Evolutionary conservation across 2,888 invertebrate species (phyloP).

Genomic region (Exocentrus adspersus): DNA sequence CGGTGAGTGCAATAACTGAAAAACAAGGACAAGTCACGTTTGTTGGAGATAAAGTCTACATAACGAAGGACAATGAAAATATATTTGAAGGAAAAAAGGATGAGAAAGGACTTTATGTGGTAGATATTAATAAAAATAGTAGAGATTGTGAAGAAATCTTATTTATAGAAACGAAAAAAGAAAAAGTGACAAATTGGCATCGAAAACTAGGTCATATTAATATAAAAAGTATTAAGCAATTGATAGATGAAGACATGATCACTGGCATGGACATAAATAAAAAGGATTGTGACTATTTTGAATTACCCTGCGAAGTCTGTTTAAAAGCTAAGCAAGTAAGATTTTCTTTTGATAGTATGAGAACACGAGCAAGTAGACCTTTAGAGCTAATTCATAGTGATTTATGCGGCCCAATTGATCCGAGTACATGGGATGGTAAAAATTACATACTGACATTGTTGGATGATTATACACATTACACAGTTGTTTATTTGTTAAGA

Average conservation of each 20-base stretch:
- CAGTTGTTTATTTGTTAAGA: constrained; percentile 48
- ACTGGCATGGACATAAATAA: background rate
- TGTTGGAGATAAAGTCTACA: constrained; percentile 35
- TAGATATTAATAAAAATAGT: background rate
- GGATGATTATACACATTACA: constrained; percentile 56
- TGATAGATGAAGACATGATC: background rate
- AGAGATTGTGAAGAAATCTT: background rate
- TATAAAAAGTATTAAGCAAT: constrained; percentile 18
- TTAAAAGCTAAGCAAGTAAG: constrained; percentile 11
- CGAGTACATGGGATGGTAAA: constrained; percentile 50
- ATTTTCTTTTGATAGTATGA: constrained; percentile 46
- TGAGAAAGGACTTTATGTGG: constrained; percentile 34
- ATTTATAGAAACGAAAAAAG: background rate
- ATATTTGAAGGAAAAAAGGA: constrained; percentile 36
- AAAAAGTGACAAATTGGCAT: constrained; percentile 30
- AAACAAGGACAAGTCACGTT: constrained; percentile 46
- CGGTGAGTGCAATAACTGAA: constrained; percentile 49
- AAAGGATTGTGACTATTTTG: background rate
- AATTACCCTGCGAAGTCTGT: constrained; percentile 18
- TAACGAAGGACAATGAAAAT: constrained; percentile 37
- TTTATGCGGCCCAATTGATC: constrained; percentile 32
- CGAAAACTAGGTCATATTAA: constrained; percentile 30
- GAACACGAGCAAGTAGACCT: constrained; percentile 3
- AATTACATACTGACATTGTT: constrained; percentile 54
- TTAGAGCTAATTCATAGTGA: constrained; percentile 1